Base-by-base conservation (phyloP, 2,113 vertebrate species). In the Oreochromis aureus region DNA sequence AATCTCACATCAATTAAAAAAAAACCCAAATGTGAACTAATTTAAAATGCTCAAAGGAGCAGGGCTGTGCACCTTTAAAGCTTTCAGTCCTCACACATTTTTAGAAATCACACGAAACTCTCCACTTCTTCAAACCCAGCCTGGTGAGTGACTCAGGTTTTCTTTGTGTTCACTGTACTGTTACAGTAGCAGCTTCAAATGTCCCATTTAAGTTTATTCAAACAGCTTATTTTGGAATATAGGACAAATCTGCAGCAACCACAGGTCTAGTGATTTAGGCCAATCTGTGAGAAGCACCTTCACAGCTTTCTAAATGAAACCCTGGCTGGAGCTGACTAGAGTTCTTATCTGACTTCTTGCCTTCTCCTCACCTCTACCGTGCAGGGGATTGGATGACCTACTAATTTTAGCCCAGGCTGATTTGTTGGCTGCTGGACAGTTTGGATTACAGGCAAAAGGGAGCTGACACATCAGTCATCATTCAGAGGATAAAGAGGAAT, bases 361-460 rank as follows among this genome's bases (percentile, higher is more conserved):
- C 54, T 81, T 61, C 71, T 71, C 54, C 41, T 51, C 54, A 61
- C 80, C 22, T 79, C 53, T 81, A 82, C 90, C 7, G n/a, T 34
- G 59, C 84, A 39, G 76, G 7, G 54, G 91, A 92, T 95, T 87
- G 83, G 83, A 89, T 95, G 88, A 85, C 90, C 78, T 69, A 82
- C 92, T 95, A 95, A 94, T 90, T 94, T 94, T 95, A 95, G 90
- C 89, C 7, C 2, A 6, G 27, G 46, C 73, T 19, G 27, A 84
- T 66, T 84, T 83, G 69, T 80, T 3, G 44, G 36, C 89, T 69
- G 13, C 18, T 61, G 80, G 46, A 81, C 66, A 24, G 86, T 90
- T 86, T 91, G 63, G 81, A 87, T 94, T 91, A 87, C 90, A 93
- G 79, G 84, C 84, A 83, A 78, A 87, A 80, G 16, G 19, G 6